These are phyloP conservation scores for Balaeniceps rex DNA, from an alignment of 2,113 vertebrate genomes.

Conservation along the genomic window DNA sequence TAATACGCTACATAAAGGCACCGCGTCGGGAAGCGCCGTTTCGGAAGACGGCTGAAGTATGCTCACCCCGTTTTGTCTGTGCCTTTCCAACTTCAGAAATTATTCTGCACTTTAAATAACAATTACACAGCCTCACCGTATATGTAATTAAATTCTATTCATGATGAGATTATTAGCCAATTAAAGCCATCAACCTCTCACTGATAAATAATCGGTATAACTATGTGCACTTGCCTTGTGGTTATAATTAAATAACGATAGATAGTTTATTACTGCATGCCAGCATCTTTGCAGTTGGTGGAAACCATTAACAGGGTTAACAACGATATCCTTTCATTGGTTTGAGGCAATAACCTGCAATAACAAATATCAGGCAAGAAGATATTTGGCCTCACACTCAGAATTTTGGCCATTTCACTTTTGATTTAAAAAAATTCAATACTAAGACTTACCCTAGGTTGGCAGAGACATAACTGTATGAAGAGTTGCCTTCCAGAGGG, in stretches of 20 bases:
- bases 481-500: background rate
- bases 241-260: background rate
- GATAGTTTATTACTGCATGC: background rate
- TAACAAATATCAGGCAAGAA: background rate
- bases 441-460: background rate
- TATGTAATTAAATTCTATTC: constrained; percentile 19
- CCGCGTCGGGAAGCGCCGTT: accelerated
- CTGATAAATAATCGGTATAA: constrained; percentile 45
- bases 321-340: background rate
- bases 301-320: background rate
- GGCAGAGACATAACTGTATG: background rate
- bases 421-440: background rate
- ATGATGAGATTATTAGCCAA: constrained; percentile 8
- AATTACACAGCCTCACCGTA: background rate
- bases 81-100: background rate
- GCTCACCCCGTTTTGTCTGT: background rate
- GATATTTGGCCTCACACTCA: background rate
- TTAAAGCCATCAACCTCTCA: constrained; percentile 29
- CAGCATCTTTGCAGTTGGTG: background rate
- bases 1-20: background rate
- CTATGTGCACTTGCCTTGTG: background rate
- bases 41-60: too few relatives aligned
- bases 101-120: background rate
- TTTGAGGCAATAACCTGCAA: background rate
- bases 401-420: background rate